Base-by-base conservation (phyloP, 2,113 vertebrate species). In the Turdus rufiventris region DNA sequence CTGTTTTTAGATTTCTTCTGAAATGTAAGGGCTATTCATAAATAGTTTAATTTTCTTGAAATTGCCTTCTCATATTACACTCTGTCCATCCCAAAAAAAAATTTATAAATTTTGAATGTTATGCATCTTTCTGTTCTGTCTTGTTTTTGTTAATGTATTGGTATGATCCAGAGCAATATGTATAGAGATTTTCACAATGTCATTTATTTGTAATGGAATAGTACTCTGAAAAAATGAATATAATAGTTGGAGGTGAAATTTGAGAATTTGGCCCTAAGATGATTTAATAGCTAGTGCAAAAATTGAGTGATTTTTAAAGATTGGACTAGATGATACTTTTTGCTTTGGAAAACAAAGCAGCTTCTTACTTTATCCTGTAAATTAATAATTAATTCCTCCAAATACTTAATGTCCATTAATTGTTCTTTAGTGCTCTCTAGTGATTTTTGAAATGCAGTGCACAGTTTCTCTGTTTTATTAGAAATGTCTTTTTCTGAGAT, bases 391-490 rank as follows among this genome's bases (percentile, higher is more conserved):
- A n/a, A 75, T 56, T 9, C 53, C 17, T 77, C 34, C n/a, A 67
- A 68, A 75, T 74, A 50, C 18, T 71, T 62, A 70, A 72, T 63
- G 45, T 89, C 66, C 61, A 21, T 81, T 94, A 91, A 91, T 87
- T 95, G 94, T 94, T 89, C 87, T 85, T 93, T 89, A 94, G 94
- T 95, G 91, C 95, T 94, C 95, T 89, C 95, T 96, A 94, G 94
- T 97, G 95, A 91, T 77, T 93, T 93, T 88, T 85, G 57, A 91
- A 91, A 79, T 83, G 87, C 78, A 94, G 58, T 76, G 40, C 93
- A 73, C 10, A 20, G 34, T 79, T 94, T 18, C 29, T 79, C 10
- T 71, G 42, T 43, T 53, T 65, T 47, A 75, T 78, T 67, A 65
- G 26, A 94, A 68, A 72, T 58, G 25, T 45, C 65, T 87, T 45